Conservation (phyloP, 2,113 vertebrate species). For the Mugil cephalus region DNA sequence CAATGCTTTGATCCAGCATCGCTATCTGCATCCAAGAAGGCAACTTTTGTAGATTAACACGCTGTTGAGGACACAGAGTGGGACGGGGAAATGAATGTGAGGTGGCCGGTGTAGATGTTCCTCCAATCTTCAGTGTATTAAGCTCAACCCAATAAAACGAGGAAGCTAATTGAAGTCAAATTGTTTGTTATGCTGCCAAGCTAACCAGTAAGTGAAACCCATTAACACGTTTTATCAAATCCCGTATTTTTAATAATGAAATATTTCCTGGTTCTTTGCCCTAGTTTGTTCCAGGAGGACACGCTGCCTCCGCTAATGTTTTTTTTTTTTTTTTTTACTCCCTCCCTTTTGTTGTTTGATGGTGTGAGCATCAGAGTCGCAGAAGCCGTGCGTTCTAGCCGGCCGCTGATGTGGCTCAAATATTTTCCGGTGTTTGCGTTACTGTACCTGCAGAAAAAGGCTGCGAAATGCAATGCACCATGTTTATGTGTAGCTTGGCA, state of each 20-base stretch:
- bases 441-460: slow-evolving; percentile 70
- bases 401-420: slow-evolving; percentile 65
- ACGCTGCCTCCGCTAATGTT: neutral
- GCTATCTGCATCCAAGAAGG: neutral
- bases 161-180: neutral
- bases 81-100: neutral
- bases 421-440: slow-evolving; percentile 67
- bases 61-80: neutral
- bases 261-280: slow-evolving; percentile 7
- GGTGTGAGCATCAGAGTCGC: slow-evolving; percentile 15
- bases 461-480: slow-evolving; percentile 70
- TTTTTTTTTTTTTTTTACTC: slow-evolving; percentile 33
- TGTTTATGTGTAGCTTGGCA: slow-evolving; percentile 74
- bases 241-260: slow-evolving; percentile 21
- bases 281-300: neutral
- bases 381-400: slow-evolving; percentile 13
- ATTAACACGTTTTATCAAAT: slow-evolving; percentile 10
- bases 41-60: neutral
- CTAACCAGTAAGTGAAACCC: neutral
- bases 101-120: neutral
- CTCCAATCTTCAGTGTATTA: neutral
- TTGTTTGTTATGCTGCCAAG: too few relatives aligned
- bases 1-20: too few relatives aligned
- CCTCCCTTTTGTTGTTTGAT: slow-evolving; percentile 11
- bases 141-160: neutral